Base-by-base conservation (phyloP, 1,140 invertebrate genomes). In the Andrena cerasifolii region DNA sequence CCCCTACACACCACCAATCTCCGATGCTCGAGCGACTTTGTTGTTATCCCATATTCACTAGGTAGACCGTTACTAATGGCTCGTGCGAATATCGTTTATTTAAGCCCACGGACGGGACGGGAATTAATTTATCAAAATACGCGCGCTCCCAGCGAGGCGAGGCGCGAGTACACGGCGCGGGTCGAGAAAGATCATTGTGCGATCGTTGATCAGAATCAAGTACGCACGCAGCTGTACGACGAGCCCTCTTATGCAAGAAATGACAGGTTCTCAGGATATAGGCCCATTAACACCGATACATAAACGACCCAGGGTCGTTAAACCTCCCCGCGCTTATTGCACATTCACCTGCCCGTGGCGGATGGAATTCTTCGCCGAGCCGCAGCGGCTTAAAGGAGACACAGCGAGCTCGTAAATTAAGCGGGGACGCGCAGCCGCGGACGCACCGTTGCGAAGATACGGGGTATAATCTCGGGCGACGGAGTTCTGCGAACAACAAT, bases 91-190 rank as follows among this genome's bases (percentile, higher is more conserved):
- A 36, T 43, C 28, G 59, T 16, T 62, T 24, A 24, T 24, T 62
- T 14, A 31, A 71, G 28, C 28, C 28, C 1, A 63, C 14, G 31
- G 24, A 78, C 14, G 10, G 63, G 54, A 67, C n/a, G 24, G 62
- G 33, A 58, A 71, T 78, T 54, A 81, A 81, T 78, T 80, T 78
- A 80, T 77, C 79, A 79, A 79, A 67, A 28, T 43, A n/a, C 3
- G 2, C 10, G 40, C 36, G 14, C 36, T 18, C 26, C 10, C 47
- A 43, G 59, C 10, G 36, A 70, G 24, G 21, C 49, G 40, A 54
- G 65, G 65, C 49, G 7, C 54, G 21, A 31, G 24, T 56, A 71
- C 28, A 3, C 40, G 43, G 28, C 12, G 21, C 31, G 65, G 54
- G 49, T 79, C 63, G 68, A 8, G 51, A 75, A 75, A 74, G 49